Evolutionary conservation across 2,888 invertebrate genomes (phyloP).

Genomic region (Eupithecia insigniata): DNA sequence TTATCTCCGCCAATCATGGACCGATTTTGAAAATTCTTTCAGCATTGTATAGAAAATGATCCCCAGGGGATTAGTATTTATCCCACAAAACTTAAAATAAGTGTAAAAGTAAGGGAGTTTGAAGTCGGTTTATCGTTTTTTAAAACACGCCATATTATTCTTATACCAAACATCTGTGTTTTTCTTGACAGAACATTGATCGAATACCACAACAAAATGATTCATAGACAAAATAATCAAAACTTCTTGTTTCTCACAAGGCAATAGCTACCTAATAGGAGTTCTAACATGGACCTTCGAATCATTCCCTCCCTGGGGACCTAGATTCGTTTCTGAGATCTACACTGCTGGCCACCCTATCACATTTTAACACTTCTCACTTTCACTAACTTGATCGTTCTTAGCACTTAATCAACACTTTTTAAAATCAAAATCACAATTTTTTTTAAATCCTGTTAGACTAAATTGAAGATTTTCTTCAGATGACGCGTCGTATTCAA

Average conservation of each 20-base stretch:
- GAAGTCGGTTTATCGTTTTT: too few species aligned
- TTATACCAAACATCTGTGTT: not conserved
- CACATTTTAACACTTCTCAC: conserved; percentile 30
- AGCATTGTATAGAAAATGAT: too few species aligned
- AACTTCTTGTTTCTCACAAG: not conserved
- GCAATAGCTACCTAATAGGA: not conserved
- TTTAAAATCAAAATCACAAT: not conserved
- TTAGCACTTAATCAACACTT: conserved; percentile 8
- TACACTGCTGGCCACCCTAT: conserved; percentile 31
- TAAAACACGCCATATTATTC: too few species aligned
- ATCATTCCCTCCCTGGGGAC: conserved; percentile 14
- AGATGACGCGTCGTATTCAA: not conserved
- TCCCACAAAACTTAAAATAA: too few species aligned
- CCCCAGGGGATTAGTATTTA: too few species aligned
- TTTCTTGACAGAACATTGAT: not conserved
- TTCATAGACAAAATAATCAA: conserved; percentile 1
- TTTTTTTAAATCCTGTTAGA: not conserved
- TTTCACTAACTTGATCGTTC: conserved; percentile 14
- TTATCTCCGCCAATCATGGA: too few species aligned
- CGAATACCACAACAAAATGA: not conserved
- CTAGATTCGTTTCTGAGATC: conserved; percentile 26
- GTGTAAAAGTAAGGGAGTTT: too few species aligned
- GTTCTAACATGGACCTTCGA: conserved; percentile 5
- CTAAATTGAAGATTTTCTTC: not conserved
- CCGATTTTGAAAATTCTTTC: too few species aligned